Evolutionary conservation across 2,888 invertebrate species (phyloP), one percentile per base, ranked within the genome.

Genomic region (Pollenia labialis): DNA sequence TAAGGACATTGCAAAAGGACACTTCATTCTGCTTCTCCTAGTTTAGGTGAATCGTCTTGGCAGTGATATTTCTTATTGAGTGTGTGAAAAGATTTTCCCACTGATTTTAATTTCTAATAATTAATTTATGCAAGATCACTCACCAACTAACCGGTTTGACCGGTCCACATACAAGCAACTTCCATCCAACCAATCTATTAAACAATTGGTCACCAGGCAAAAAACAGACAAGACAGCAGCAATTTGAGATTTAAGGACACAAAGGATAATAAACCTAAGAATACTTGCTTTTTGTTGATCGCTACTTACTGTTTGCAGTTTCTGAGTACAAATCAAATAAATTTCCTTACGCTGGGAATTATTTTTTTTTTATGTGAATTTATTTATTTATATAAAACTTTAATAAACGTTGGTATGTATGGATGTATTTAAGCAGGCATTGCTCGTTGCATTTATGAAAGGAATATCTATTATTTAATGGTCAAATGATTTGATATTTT

Each of bases 1-100:
- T 90, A 91, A 91, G 92, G 91, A 92, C 91, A 92, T 90, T 91
- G 91, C 92, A 89, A 92, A 91, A 91, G 91, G 91, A 91, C 91
- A 91, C 32, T 90, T 90, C 88, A 79, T 85, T 68, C 44, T 56
- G 62, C 48, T 11, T 60, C 23, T 54, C 56, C 66, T 62, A 72
- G 71, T 52, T 84, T 84, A 76, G 84, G 60, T 60, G 79, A 74
- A 68, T 74, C 54, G 23, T 54, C 40, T n/a, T 81, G 60, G 74
- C 77, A 74, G 60, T 76, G 77, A 69, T 86, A 87, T 84, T 74
- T 68, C 42, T 56, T 54, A 11, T 42, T 52, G 66, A 71, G 81
- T 81, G 75, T 83, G 79, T 80, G 75, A 80, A 72, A 84, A 87
- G 66, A 85, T 81, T 83, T 87, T 87, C 85, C 58, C 86, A 87